Conservation (phyloP, 2,888 invertebrate species). For the Eupithecia vulgata region DNA sequence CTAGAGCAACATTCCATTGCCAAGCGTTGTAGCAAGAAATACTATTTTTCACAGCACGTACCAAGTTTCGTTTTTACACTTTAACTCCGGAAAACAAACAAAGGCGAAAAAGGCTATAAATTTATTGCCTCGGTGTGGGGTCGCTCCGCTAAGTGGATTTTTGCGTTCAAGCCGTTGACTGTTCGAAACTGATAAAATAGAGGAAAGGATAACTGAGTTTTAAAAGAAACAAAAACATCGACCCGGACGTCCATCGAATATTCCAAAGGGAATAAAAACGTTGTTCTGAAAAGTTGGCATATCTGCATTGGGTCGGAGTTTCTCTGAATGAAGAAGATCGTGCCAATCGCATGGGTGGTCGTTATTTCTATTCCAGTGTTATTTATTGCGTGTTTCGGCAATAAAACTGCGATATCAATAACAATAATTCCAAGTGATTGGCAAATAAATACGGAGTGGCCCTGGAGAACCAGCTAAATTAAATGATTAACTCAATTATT, state of each 20-base stretch:
- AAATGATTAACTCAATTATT: not conserved
- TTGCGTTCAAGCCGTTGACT: conserved; percentile 22
- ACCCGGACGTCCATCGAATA: not conserved
- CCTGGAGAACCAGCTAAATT: conserved; percentile 12
- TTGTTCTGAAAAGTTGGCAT: not conserved
- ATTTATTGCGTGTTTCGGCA: conserved; percentile 41
- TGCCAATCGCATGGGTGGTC: conserved; percentile 29
- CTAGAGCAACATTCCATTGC: not conserved
- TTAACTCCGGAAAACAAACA: conserved; percentile 18
- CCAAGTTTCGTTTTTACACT: not conserved
- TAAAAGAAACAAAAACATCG: not conserved
- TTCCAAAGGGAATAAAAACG: not conserved
- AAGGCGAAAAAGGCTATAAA: conserved; percentile 26
- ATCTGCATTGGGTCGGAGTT: not conserved
- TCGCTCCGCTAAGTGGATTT: conserved; percentile 31
- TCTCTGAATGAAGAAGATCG: not conserved
- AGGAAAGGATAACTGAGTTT: conserved; percentile 3
- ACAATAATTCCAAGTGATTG: conserved; percentile 44
- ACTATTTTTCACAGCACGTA: conserved; percentile 14
- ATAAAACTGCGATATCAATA: conserved; percentile 45
- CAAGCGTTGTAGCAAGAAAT: conserved; percentile 5
- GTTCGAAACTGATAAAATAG: conserved; percentile 4
- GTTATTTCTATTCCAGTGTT: conserved; percentile 34
- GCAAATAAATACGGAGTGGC: conserved; percentile 24
- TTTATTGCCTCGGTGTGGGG: conserved; percentile 19